Base-by-base conservation (phyloP, 2,797 vertebrate genomes). In the Chelonia mydas region DNA sequence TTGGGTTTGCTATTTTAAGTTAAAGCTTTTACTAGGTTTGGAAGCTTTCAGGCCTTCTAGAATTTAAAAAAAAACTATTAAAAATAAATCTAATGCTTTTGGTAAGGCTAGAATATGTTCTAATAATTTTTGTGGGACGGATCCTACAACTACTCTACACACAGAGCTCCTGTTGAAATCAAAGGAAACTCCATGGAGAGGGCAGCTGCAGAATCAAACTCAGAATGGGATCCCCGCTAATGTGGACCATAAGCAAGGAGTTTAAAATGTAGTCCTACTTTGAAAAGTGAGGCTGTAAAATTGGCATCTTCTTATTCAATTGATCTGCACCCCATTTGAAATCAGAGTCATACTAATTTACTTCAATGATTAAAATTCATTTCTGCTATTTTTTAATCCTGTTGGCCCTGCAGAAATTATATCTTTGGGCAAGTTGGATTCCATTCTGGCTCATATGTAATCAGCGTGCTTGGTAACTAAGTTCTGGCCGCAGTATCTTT, bases 1-100 rank as follows among this genome's bases (percentile, higher is more conserved):
- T 74, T 85, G 8, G 49, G 37, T 80, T 96, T 96, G 84, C 94
- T 97, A 87, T 97, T 96, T 96, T 80, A 96, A 93, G 91, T 94
- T 33, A 50, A 92, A 91, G 72, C 94, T 96, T 96, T 95, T 90
- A 93, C 82, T 80, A 47, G 5, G 90, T 93, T 88, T 88, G 80
- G 86, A 92, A 96, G 65, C 47, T 3, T 49, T 81, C 77, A 65
- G 50, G 90, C 72, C 31, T 91, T 74, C 45, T 89, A 45, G 51
- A 74, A 28, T 86, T 47, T 47, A 5, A 49, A 49, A 49, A 49
- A 37, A 72, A 19, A 37, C 19, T 81, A 81, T 72, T 84, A 21
- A 15, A 88, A 93, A 88, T 80, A 85, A 88, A 87, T 54, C 8
- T 88, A 94, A 82, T 2, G 41, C 27, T 93, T 94, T 94, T 0